phyloP scores from a whole-genome alignment of 2,888 invertebrate genomes.

The Acronicta leporina region DNA sequence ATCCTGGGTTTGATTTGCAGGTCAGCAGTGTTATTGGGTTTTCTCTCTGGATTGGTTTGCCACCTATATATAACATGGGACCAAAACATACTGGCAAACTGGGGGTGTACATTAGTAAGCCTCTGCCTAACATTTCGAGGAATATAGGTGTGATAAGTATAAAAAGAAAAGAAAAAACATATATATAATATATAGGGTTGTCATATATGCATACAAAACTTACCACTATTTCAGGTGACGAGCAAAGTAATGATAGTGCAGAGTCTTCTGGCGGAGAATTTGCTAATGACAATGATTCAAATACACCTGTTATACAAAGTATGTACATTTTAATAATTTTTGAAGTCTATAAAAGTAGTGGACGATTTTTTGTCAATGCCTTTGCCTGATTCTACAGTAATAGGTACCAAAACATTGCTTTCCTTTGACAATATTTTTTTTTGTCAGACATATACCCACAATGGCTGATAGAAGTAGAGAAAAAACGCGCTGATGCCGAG shows the following conservation, averaged over 20 bases:
- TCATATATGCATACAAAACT: neutral
- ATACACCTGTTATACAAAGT: constrained; percentile 68
- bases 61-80: too few relatives aligned
- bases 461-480: constrained; percentile 79
- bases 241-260: constrained; percentile 61
- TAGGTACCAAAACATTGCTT: too few relatives aligned
- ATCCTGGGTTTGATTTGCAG: too few relatives aligned
- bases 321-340: constrained; percentile 32
- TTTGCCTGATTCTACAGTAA: neutral
- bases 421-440: neutral
- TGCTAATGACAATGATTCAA: constrained; percentile 62
- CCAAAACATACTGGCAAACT: too few relatives aligned
- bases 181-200: too few relatives aligned
- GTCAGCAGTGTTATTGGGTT: too few relatives aligned
- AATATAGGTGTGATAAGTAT: too few relatives aligned
- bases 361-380: too few relatives aligned
- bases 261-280: constrained; percentile 67
- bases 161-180: too few relatives aligned
- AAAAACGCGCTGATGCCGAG: constrained; percentile 76
- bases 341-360: neutral
- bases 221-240: constrained; percentile 59
- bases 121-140: too few relatives aligned
- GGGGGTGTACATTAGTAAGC: too few relatives aligned
- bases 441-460: constrained; percentile 73
- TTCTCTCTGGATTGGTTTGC: too few relatives aligned